Conservation (phyloP, 2,113 vertebrate genomes). For the Colistium nudipinnis region DNA sequence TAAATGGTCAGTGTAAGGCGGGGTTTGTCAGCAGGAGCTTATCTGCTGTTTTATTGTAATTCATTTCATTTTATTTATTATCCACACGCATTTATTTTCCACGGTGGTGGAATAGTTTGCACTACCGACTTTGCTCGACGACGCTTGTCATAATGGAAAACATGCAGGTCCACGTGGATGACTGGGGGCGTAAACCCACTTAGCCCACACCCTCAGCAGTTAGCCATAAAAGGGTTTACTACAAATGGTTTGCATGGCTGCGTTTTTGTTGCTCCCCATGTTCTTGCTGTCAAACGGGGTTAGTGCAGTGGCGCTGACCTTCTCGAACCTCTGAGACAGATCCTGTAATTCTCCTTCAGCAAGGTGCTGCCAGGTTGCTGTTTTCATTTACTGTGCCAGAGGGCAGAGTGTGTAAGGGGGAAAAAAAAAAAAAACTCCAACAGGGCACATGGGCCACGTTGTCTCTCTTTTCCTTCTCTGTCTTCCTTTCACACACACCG, state of each 20-base stretch:
- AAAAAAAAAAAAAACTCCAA: conserved; percentile 17
- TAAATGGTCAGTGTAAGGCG: too few relatives aligned
- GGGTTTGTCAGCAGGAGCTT: too few relatives aligned
- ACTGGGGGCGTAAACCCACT: too few relatives aligned
- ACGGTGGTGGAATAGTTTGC: not conserved
- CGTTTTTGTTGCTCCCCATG: not conserved
- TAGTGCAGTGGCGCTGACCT: not conserved
- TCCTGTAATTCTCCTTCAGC: conserved; percentile 13
- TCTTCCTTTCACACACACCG: conserved; percentile 23
- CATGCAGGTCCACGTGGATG: too few relatives aligned
- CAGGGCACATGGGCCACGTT: conserved; percentile 1
- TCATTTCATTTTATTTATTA: too few relatives aligned
- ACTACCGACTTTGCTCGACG: not conserved
- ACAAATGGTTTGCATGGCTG: too few relatives aligned
- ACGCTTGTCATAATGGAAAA: too few relatives aligned
- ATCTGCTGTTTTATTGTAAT: too few relatives aligned
- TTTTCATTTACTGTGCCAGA: conserved; percentile 8
- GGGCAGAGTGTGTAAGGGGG: not conserved
- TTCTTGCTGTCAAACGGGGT: not conserved
- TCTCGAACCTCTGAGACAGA: not conserved
- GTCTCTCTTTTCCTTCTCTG: not conserved
- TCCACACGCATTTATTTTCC: not conserved
- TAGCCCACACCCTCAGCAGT: too few relatives aligned
- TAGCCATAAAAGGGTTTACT: too few relatives aligned
- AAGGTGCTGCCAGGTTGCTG: conserved; percentile 1